Base-by-base conservation (phyloP, 2,113 vertebrate genomes). In the Eulemur rufifrons region DNA sequence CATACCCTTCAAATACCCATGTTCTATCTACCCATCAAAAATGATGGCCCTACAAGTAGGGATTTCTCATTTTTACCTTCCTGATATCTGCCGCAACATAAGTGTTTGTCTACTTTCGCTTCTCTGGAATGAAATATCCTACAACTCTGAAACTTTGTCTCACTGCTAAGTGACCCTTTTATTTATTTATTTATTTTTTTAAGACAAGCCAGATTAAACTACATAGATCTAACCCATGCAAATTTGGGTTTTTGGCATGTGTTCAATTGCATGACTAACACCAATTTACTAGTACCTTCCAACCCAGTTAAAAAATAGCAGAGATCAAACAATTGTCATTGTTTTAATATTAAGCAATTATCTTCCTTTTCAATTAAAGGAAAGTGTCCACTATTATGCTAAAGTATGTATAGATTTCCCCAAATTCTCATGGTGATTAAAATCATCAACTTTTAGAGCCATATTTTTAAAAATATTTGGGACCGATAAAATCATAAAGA, bases 381-480 rank as follows among this genome's bases (percentile, higher is more conserved):
- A 45, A 64, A 89, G 59, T 4, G 3, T 6, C 2, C 45, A 59
- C 20, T 27, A 37, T 34, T 37, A 12, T 63, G 15, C 25, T 61
- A 45, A 78, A 1, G 3, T 95, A 0, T 84, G 84, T 73, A 8
- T 2, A 82, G 20, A 77, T 59, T 89, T 1, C 6, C 8, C 10
- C 17, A 1, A 50, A 76, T 78, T 82, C 12, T 85, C 17, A n/a
- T 45, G 45, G 17, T 68, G 3, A 76, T 85, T 90, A 85, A 61
- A 93, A 50, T 80, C 2, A 42, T 96, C 23, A 93, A 54, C 9
- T 8, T 42, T 25, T 39, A 42, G 61, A 9, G 45, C 11, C 71
- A 86, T 13, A 17, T 69, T 77, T 73, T 63, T 73, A n/a, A 85
- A 95, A 80, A 52, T 85, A 73, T 66, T 92, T 74, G 68, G 6